Base-by-base conservation (phyloP, 2,113 vertebrate genomes). In the Irena cyanogastra region DNA sequence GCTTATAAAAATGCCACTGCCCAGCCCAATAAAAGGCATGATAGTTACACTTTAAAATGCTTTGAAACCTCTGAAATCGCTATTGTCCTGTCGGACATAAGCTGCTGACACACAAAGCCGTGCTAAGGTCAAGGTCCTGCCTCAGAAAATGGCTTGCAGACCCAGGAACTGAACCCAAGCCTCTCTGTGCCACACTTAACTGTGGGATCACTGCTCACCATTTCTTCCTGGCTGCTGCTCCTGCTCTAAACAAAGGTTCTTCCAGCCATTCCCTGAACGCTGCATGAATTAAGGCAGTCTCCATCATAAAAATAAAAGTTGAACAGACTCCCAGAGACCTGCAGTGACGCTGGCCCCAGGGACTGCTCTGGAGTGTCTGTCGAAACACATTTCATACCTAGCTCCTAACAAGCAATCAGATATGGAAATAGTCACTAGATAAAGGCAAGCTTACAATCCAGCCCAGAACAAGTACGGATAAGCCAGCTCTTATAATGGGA, bases 21-120 rank as follows among this genome's bases (percentile, higher is more conserved):
- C 77, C 88, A 41, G 88, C 50, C 42, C 35, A 72, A 60, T 65
- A 87, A 89, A 90, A 88, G 90, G 63, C 90, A 47, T 1, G 39
- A 76, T n/a, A 82, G 91, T 88, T 95, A 90, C 82, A 88, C 89
- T 92, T 87, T 81, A 93, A 94, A 96, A 68, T 17, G 94, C 87
- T 87, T 65, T 75, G 91, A 93, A 92, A 70, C 68, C 79, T 91
- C 87, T 90, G 91, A 86, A 94, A 96, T 87, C 2, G 20, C 90
- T 83, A 69, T 92, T 90, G 90, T 93, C 63, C 83, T 74, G 52
- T 57, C 0, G 14, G 66, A 74, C 14, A 1, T 27, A 42, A 83
- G 91, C 57, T 3, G 52, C 82, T 4, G 7, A 72, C 74, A 75
- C 71, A 79, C 84, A 93, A 91, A 88, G 94, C 37, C 0, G 31